phyloP scores from a whole-genome alignment of 2,113 vertebrate genomes.

The Diphyllodes magnificus region DNA sequence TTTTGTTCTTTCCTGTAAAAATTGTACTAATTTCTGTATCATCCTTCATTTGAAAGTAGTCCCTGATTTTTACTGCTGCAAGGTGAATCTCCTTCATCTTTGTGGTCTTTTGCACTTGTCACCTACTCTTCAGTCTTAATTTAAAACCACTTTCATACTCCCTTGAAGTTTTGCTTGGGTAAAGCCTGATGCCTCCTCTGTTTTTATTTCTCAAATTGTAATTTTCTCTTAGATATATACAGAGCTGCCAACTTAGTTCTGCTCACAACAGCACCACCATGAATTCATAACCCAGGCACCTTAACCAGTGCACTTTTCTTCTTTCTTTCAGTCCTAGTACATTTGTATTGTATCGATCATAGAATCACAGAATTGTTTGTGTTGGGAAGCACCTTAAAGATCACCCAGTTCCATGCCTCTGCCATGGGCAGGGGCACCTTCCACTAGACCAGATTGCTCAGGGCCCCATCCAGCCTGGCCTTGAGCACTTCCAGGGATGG shows the following conservation, averaged over 20 bases:
- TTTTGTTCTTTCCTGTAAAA: not conserved
- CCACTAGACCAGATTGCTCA: not conserved
- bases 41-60: not conserved
- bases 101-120: not conserved
- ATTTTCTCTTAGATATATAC: not conserved
- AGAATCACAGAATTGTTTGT: not conserved
- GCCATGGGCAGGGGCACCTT: not conserved
- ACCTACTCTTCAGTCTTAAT: not conserved
- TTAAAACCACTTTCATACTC: not conserved
- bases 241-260: not conserved
- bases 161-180: not conserved
- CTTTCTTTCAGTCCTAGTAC: not conserved
- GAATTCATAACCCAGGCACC: not conserved
- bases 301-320: not conserved
- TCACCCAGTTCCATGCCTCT: not conserved
- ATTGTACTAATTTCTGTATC: not conserved
- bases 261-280: fast-evolving
- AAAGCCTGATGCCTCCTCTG: fast-evolving
- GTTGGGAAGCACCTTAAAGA: not conserved
- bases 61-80: not conserved
- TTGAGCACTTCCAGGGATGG: not conserved
- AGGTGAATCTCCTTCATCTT: not conserved
- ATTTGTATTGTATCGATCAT: not conserved
- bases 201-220: not conserved
- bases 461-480: not conserved